A percentile compares a stretch with the other conserved stretches of the same genome.
phyloP scores from a whole-genome alignment of 2,888 invertebrate genomes.

The Ophonus ardosiacus region DNA sequence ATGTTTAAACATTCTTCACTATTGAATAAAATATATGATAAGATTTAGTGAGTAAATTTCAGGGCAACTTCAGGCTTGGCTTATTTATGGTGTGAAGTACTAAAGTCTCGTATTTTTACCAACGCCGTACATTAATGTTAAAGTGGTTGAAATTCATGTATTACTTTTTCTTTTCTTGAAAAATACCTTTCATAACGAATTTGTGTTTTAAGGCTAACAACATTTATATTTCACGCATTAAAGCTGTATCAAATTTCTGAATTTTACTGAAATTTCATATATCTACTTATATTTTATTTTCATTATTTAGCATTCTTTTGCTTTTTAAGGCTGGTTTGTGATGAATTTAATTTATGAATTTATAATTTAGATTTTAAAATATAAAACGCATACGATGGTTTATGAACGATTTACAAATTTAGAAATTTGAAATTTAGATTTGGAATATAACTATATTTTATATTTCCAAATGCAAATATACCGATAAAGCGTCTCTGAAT shows the following conservation, averaged over 20 bases:
- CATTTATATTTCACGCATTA: constrained; percentile 29
- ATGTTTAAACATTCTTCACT: constrained; percentile 41
- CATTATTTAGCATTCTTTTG: not conserved
- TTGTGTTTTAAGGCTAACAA: constrained; percentile 14
- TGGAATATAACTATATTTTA: too few species aligned
- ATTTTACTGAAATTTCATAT: not conserved
- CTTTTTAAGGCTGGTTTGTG: too few species aligned
- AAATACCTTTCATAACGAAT: constrained; percentile 35
- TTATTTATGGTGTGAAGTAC: constrained; percentile 39
- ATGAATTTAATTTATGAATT: too few species aligned
- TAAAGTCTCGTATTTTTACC: constrained; percentile 35
- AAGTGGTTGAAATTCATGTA: constrained; percentile 26
- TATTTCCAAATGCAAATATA: too few species aligned
- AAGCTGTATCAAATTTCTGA: constrained; percentile 26
- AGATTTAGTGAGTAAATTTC: constrained; percentile 38
- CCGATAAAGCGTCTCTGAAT: too few species aligned
- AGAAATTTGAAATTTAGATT: too few species aligned
- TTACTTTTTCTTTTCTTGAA: constrained; percentile 40
- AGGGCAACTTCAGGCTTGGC: constrained; percentile 15
- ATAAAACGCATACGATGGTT: too few species aligned
- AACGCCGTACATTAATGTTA: constrained; percentile 19
- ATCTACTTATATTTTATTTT: not conserved
- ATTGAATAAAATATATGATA: constrained; percentile 27
- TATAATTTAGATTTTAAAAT: too few species aligned
- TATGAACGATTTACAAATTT: too few species aligned